Percentiles rank a stretch among this genome's conserved stretches.
Conservation (phyloP, 2,797 vertebrate genomes). For the Coregonus suidteri region DNA sequence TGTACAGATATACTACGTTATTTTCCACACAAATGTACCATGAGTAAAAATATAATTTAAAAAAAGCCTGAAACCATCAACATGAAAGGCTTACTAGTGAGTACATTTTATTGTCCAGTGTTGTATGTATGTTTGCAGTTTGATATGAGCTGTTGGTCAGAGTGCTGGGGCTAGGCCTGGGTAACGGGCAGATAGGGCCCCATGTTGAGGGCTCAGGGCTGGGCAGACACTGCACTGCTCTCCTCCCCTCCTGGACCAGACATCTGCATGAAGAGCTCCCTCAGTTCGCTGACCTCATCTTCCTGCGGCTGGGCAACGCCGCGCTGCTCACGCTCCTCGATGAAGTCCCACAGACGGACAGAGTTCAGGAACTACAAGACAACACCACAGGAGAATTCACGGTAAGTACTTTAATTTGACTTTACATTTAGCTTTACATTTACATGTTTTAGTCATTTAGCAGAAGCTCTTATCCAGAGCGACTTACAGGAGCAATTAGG, state of each 20-base stretch:
- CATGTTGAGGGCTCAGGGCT: constrained; percentile 21
- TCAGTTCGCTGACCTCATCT: constrained; percentile 84
- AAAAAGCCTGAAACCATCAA: constrained; percentile 38
- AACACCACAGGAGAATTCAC: too few relatives aligned
- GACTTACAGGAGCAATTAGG: too few relatives aligned
- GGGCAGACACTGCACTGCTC: constrained; percentile 29
- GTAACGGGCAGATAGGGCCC: neutral
- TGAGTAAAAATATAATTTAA: constrained; percentile 5
- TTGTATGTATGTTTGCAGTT: neutral
- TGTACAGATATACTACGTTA: constrained; percentile 16
- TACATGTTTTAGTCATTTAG: too few relatives aligned
- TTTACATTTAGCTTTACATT: too few relatives aligned
- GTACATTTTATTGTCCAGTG: constrained; percentile 43
- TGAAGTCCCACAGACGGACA: constrained; percentile 95
- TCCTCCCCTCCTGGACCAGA: constrained; percentile 78
- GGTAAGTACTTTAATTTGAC: too few relatives aligned
- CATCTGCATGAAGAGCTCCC: constrained; percentile 95
- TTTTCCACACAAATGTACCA: constrained; percentile 13
- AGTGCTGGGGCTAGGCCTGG: neutral
- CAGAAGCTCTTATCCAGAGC: too few relatives aligned
- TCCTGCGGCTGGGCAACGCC: constrained; percentile 62
- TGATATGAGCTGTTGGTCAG: constrained; percentile 26
- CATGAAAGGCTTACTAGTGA: constrained; percentile 43
- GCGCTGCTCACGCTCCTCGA: constrained; percentile 88
- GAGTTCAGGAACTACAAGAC: constrained; percentile 88